Percentiles rank a stretch among this genome's conserved stretches.
These are phyloP conservation scores for Chlorocebus sabaeus DNA, from an alignment of 2,113 vertebrate genomes.

Conservation along the genomic window DNA sequence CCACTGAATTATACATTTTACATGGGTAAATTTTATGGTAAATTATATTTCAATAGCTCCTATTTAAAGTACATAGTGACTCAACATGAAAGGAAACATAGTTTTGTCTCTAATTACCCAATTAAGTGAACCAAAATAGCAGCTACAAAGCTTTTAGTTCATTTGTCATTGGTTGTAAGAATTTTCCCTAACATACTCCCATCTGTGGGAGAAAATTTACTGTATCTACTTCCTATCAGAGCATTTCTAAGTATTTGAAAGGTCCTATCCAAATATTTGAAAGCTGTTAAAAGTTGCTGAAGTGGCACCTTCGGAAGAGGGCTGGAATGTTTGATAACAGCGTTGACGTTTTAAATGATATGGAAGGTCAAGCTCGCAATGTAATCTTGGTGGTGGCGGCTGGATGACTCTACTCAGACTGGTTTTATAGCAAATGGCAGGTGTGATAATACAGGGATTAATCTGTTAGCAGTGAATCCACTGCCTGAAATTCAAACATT, in stretches of 20 bases:
- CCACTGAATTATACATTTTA: background rate
- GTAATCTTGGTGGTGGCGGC: background rate
- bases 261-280: constrained; percentile 47
- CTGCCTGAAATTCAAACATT: constrained; percentile 21
- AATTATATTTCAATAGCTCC: background rate
- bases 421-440: background rate
- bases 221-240: background rate
- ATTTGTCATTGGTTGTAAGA: background rate
- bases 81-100: background rate
- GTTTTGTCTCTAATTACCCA: background rate
- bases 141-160: background rate
- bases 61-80: background rate
- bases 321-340: background rate
- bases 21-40: background rate
- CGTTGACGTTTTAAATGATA: background rate
- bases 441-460: background rate
- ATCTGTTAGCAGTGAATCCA: background rate
- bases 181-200: rapidly evolving
- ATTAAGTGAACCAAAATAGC: background rate
- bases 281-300: constrained; percentile 44
- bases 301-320: constrained; percentile 14
- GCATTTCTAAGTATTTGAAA: background rate
- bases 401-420: background rate
- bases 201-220: background rate
- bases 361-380: background rate